A percentile compares a stretch with the other conserved stretches of the same genome.
These are phyloP conservation scores for Grantiella picta DNA, from an alignment of 2,113 vertebrate species.

Conservation along the genomic window DNA sequence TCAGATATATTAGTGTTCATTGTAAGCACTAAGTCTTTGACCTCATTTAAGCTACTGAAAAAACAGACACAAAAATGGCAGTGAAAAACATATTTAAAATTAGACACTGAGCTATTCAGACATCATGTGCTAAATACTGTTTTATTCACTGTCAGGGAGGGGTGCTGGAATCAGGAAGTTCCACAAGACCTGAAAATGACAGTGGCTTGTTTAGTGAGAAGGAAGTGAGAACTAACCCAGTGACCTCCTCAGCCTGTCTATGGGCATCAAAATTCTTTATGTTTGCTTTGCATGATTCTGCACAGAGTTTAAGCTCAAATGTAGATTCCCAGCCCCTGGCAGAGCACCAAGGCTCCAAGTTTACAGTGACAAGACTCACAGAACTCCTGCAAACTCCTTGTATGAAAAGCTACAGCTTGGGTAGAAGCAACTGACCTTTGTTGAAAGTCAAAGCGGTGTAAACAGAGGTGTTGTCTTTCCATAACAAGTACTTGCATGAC, in stretches of 20 bases:
- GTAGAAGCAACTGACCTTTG: background rate
- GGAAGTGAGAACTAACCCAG: background rate
- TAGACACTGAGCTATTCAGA: slow-evolving; percentile 21
- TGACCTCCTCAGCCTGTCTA: background rate
- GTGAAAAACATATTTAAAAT: slow-evolving; percentile 23
- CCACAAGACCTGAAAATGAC: background rate
- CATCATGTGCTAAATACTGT: background rate
- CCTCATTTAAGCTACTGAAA: slow-evolving; percentile 22
- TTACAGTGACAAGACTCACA: background rate
- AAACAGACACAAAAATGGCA: background rate
- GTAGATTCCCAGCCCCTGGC: background rate
- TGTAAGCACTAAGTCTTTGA: background rate
- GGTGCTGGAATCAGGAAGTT: background rate
- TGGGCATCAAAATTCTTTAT: background rate
- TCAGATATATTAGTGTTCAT: background rate
- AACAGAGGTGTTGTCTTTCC: slow-evolving; percentile 8
- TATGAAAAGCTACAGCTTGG: background rate
- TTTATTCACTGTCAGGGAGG: background rate
- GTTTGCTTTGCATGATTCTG: background rate
- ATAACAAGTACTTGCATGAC: background rate
- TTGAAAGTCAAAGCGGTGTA: background rate
- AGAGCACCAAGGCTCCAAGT: background rate
- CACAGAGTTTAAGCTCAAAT: background rate
- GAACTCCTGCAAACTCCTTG: background rate
- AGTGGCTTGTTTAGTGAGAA: background rate